Evolutionary conservation across 2,888 invertebrate species (phyloP).

Genomic region (Congeria kusceri): DNA sequence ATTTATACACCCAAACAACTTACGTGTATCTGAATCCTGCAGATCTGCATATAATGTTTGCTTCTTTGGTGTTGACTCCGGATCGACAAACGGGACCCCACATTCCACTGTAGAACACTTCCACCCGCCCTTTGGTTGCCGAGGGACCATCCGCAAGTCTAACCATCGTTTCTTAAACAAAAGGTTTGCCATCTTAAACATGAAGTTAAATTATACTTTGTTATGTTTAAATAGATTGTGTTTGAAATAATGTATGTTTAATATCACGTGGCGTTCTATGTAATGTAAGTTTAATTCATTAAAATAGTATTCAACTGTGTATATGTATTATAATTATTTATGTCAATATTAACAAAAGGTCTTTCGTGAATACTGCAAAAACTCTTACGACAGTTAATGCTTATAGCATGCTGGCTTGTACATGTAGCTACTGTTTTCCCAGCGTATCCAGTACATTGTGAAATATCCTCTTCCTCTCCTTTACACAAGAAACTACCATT

Average conservation of each 20-base stretch:
- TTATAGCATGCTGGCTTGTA: neutral
- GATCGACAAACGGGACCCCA: conserved; percentile 54
- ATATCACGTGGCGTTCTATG: too few relatives aligned
- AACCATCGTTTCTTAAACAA: neutral
- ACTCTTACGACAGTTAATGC: too few relatives aligned
- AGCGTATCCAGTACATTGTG: conserved; percentile 18
- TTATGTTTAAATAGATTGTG: too few relatives aligned
- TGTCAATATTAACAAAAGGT: too few relatives aligned
- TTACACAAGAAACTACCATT: conserved; percentile 25
- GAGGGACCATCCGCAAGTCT: conserved; percentile 40
- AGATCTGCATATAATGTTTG: neutral
- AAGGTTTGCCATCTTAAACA: too few relatives aligned
- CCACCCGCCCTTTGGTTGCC: conserved; percentile 44
- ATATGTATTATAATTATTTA: too few relatives aligned
- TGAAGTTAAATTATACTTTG: too few relatives aligned
- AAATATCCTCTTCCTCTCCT: conserved; percentile 37
- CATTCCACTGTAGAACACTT: conserved; percentile 52
- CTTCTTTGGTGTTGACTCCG: neutral
- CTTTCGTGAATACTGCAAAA: too few relatives aligned
- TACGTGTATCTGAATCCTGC: conserved; percentile 3
- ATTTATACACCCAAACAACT: too few relatives aligned
- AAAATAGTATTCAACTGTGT: too few relatives aligned
- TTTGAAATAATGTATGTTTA: too few relatives aligned
- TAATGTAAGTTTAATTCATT: too few relatives aligned
- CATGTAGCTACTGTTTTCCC: neutral